Conservation (phyloP, 2,113 vertebrate species). For the Scortum barcoo region DNA sequence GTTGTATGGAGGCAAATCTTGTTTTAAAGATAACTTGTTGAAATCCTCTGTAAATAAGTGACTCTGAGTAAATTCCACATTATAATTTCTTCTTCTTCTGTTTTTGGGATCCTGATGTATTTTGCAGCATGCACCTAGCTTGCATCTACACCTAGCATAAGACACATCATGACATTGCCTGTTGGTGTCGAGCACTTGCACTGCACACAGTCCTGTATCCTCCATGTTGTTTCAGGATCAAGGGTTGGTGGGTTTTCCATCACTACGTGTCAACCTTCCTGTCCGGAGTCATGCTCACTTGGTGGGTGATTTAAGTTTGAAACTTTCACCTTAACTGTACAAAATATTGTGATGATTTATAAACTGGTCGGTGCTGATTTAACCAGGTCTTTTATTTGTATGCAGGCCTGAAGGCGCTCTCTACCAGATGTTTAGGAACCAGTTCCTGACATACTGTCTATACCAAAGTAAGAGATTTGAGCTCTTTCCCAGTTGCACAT, state of each 20-base stretch:
- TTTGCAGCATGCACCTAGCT: neutral
- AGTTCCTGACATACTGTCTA: slow-evolving; percentile 95
- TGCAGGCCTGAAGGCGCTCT: slow-evolving; percentile 94
- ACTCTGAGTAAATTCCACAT: neutral
- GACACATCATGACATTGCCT: neutral
- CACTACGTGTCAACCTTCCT: slow-evolving; percentile 96
- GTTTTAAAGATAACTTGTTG: no score
- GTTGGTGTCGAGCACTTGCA: neutral
- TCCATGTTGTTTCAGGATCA: slow-evolving; percentile 88
- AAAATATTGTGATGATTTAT: neutral
- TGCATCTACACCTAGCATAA: neutral
- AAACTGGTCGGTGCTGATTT: neutral
- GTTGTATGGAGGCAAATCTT: no score
- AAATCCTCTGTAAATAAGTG: no score
- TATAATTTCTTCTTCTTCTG: neutral
- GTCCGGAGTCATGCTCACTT: slow-evolving; percentile 97
- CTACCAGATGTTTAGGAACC: slow-evolving; percentile 98
- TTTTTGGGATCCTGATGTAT: neutral
- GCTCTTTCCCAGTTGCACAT: no score
- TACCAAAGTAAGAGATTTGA: slow-evolving; percentile 93
- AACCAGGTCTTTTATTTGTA: slow-evolving; percentile 28
- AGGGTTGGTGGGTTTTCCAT: slow-evolving; percentile 99
- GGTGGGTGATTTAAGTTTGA: slow-evolving; percentile 84
- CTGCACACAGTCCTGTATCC: neutral
- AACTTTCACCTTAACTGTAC: neutral